Conservation (phyloP, 2,113 vertebrate species). For the Phalacrocorax pelagicus region DNA sequence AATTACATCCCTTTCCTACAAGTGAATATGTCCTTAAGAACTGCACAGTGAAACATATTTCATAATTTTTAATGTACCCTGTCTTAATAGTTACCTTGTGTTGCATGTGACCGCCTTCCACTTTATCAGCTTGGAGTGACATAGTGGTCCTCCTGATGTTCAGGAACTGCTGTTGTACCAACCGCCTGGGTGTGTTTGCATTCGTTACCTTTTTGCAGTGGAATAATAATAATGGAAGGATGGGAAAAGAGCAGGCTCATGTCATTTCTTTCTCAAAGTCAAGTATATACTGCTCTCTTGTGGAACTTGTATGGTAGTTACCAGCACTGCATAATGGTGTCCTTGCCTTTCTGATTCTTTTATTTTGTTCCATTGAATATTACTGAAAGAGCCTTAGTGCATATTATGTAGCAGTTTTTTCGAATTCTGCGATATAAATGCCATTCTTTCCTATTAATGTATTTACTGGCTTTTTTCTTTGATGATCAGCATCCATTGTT, state of each 20-base stretch:
- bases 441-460: neutral
- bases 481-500: neutral
- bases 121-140: neutral
- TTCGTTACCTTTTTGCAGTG: neutral
- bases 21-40: neutral
- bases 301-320: neutral
- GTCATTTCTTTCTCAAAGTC: neutral
- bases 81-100: neutral
- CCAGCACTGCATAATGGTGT: neutral
- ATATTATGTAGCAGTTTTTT: neutral
- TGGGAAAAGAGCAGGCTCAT: neutral
- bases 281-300: constrained; percentile 68
- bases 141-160: neutral
- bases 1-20: neutral
- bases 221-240: neutral
- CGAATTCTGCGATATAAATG: neutral
- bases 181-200: neutral
- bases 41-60: neutral
- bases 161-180: neutral
- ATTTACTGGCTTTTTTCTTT: neutral
- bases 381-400: neutral
- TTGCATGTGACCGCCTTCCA: neutral
- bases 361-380: neutral
- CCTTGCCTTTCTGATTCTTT: neutral
- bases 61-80: neutral